phyloP scores from a whole-genome alignment of 1,140 invertebrate genomes.

The Olivierus martensii region DNA sequence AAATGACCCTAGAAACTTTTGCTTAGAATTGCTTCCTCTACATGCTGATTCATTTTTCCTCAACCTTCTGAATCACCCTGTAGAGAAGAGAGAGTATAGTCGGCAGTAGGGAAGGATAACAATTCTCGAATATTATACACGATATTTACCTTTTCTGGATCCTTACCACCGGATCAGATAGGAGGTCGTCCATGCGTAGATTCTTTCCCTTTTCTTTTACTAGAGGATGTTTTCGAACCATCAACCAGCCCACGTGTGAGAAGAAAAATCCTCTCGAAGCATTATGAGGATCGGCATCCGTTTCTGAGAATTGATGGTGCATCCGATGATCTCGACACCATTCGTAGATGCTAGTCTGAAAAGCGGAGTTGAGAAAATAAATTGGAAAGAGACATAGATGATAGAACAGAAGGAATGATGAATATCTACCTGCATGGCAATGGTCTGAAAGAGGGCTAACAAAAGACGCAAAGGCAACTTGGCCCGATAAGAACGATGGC shows the following conservation, averaged over 20 bases:
- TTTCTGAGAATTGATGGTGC: constrained; percentile 92
- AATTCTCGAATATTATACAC: too few relatives aligned
- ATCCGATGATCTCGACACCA: constrained; percentile 89
- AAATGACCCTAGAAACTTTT: too few relatives aligned
- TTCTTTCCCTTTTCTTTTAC: constrained; percentile 69
- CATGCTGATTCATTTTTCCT: too few relatives aligned
- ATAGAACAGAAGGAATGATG: too few relatives aligned
- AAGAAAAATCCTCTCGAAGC: constrained; percentile 91
- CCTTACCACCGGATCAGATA: constrained; percentile 59
- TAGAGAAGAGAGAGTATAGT: too few relatives aligned
- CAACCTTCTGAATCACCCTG: too few relatives aligned
- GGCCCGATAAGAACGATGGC: constrained; percentile 88
- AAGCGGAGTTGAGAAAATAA: not conserved
- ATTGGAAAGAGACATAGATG: too few relatives aligned
- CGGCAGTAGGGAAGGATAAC: too few relatives aligned
- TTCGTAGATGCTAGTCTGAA: constrained; percentile 48
- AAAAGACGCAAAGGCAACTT: constrained; percentile 67
- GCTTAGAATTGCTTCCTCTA: too few relatives aligned
- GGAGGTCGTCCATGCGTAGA: constrained; percentile 71
- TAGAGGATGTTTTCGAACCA: constrained; percentile 80
- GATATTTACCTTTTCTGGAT: constrained; percentile 67
- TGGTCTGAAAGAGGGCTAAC: constrained; percentile 43
- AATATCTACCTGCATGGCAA: constrained; percentile 19
- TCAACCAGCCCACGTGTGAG: constrained; percentile 84
- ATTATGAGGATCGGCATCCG: constrained; percentile 91